Percentiles rank a stretch among this genome's conserved stretches.
These are phyloP conservation scores for Monopterus albus DNA, from an alignment of 2,113 vertebrate genomes.

Conservation along the genomic window DNA sequence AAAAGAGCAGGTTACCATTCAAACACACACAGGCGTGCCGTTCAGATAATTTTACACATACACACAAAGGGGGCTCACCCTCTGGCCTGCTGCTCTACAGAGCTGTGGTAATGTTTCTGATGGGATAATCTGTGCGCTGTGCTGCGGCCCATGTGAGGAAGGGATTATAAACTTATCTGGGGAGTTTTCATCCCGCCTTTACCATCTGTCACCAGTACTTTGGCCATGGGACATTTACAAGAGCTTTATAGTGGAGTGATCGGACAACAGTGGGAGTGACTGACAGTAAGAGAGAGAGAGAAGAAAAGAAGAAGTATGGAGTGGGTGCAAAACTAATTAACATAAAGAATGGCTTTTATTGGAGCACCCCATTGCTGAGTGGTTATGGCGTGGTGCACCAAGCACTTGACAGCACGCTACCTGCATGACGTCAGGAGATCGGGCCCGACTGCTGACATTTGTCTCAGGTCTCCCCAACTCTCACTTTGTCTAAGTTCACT, in stretches of 20 bases:
- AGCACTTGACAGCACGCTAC: no score
- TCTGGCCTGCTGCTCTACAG: not conserved
- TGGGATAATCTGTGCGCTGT: conserved; percentile 69
- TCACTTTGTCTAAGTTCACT: no score
- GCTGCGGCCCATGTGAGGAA: conserved; percentile 70
- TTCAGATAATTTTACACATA: conserved; percentile 16
- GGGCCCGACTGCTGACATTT: no score
- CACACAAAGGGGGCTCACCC: conserved; percentile 21
- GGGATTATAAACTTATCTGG: conserved; percentile 81
- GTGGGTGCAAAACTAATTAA: no score
- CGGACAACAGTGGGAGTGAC: conserved; percentile 4
- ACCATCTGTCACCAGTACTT: conserved; percentile 73
- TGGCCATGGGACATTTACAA: conserved; percentile 51
- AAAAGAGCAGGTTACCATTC: not conserved
- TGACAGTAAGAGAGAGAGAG: no score
- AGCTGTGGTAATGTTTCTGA: conserved; percentile 45
- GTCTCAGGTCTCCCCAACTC: no score
- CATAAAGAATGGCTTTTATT: no score
- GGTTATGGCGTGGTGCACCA: no score
- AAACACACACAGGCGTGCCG: not conserved
- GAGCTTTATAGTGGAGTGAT: conserved; percentile 29
- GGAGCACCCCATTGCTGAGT: no score
- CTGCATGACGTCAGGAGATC: no score
- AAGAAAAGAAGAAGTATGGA: no score
- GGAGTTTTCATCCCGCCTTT: conserved; percentile 69